These are phyloP conservation scores for Trichonephila inaurata DNA, from an alignment of 1,140 invertebrate genomes.

Conservation along the genomic window DNA sequence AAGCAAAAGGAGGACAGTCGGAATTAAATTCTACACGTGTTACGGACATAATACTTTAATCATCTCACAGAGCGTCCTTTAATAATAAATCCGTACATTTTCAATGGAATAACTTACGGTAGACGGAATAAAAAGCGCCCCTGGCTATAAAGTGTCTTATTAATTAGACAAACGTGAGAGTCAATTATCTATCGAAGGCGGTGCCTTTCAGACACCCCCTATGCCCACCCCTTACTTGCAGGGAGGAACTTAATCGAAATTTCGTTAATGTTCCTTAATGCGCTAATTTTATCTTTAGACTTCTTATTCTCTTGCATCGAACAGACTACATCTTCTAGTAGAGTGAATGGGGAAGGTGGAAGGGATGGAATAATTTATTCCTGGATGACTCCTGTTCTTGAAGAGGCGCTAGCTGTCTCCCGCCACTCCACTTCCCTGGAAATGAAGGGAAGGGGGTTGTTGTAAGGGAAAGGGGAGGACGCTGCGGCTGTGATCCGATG, in stretches of 20 bases:
- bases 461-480: not conserved
- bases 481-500: conserved; percentile 64
- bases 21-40: conserved; percentile 21
- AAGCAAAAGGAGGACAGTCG: not conserved
- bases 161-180: conserved; percentile 69
- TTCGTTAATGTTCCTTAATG: conserved; percentile 74
- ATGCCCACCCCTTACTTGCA: not conserved
- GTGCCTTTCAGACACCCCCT: conserved; percentile 12
- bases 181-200: conserved; percentile 58
- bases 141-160: conserved; percentile 63
- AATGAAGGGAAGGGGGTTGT: not conserved
- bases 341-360: not conserved
- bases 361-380: conserved; percentile 65
- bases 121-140: not conserved
- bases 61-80: conserved; percentile 56
- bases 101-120: conserved; percentile 39
- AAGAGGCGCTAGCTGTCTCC: conserved; percentile 24
- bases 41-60: conserved; percentile 62
- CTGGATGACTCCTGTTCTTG: conserved; percentile 61
- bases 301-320: conserved; percentile 18
- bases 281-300: conserved; percentile 59
- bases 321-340: not conserved
- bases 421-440: not conserved
- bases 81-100: conserved; percentile 35
- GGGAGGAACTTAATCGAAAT: conserved; percentile 66